Evolutionary conservation across 2,797 vertebrate genomes (phyloP), one percentile per base, ranked within the genome.

Genomic region (Sebastes matsubarae): DNA sequence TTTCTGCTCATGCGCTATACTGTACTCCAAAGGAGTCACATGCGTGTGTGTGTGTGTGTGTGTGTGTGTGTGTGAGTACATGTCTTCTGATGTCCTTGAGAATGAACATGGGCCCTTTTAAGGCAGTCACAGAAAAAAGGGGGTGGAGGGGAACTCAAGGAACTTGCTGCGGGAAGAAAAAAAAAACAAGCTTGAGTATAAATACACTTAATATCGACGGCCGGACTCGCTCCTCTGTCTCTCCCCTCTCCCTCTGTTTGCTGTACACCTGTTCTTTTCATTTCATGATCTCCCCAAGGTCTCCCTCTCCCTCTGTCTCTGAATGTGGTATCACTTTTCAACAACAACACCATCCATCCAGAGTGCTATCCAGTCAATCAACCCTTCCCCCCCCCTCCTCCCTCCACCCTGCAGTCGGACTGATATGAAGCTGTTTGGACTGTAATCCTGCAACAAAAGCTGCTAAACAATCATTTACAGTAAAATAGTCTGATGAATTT

Each of bases 301-400:
- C 93, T 92, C 87, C 66, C 85, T 88, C 90, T 87, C 87, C 50
- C 77, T 84, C 76, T 61, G 60, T 71, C 86, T 90, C 87, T 73
- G 80, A 81, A 87, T 87, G 83, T 89, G 90, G 92, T 88, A 77
- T 94, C 91, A 42, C 86, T 83, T 93, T 93, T 93, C 93, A 92
- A 88, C 85, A 92, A 91, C 93, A 92, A 87, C 89, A 87, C 86
- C 59, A 80, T 88, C 85, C 80, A 80, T 83, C 78, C 89, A 78
- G 60, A 81, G 81, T 75, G 89, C 66, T 92, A 88, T 84, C 88
- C 88, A 89, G 86, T 82, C 82, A 85, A 82, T 85, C 90, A 84
- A 65, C 89, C 77, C 38, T 29, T 58, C 8, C 14, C 6, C 59
- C 20, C 18, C 24, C n/a, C 32, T 64, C 85, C 30, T n/a, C 20